Evolutionary conservation across 2,888 invertebrate genomes (phyloP), one percentile per base, ranked within the genome.

Genomic region (Masnerella sp.): DNA sequence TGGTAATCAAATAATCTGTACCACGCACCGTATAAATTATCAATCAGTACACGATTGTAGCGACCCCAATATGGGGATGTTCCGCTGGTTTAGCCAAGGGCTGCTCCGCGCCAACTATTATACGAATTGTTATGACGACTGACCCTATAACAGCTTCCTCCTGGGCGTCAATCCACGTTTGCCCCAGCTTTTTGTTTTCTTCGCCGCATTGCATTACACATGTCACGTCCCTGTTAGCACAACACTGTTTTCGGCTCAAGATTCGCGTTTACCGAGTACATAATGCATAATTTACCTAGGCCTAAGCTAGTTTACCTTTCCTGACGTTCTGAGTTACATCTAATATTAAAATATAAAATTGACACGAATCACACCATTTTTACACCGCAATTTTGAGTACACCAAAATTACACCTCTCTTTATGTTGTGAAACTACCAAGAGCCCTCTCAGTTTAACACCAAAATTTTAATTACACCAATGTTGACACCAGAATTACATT

Each of bases 11-110:
- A 86, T 86, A 86, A 86, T 85, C 84, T 84, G 82, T 83, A 84
- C 85, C 83, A 84, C 85, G 86, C 85, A 86, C 85, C 83, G 85
- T 85, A 86, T 86, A 85, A 86, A 86, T 86, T 86, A 86, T 86
- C 86, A 86, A 86, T 86, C 86, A 86, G 85, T 80, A 75, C 79
- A 80, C 85, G 84, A 86, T 86, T 86, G 86, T 86, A 84, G 58
- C 82, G 83, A 84, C 82, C 83, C 85, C 80, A 34, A 80, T 80
- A 78, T 80, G 80, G 83, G 79, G 79, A 73, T 69, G 49, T 69
- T 74, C 74, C 71, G 69, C 77, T 62, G 78, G 80, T 76, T 81
- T 77, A 71, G 77, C 79, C 79, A 80, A 83, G 83, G 82, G 83
- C 81, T 82, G 81, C 81, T 80, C 78, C 78, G 77, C 76, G 77